Conservation (phyloP, 2,888 invertebrate species). For the Trachelus iudaicus region DNA sequence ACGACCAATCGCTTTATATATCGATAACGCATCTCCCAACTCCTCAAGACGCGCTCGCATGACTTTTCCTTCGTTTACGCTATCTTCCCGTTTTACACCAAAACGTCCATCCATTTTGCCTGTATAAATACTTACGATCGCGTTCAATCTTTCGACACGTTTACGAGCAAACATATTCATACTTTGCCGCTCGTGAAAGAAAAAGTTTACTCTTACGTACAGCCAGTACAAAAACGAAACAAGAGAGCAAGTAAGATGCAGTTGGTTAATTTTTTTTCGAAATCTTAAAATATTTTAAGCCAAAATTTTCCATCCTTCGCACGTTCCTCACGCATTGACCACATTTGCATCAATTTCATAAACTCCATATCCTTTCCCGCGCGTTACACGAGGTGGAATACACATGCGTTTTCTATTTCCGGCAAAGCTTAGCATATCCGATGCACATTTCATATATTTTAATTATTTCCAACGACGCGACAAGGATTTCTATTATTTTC, state of each 20-base stretch:
- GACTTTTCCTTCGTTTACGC: conserved; percentile 1
- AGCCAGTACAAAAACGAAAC: no score
- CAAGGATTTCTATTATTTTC: not conserved
- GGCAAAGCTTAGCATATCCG: not conserved
- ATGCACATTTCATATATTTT: not conserved
- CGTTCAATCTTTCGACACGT: not conserved
- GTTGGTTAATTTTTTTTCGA: not conserved
- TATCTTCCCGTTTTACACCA: not conserved
- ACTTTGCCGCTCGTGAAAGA: not conserved
- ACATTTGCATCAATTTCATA: no score
- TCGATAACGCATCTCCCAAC: not conserved
- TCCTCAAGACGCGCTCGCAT: not conserved
- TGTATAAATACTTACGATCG: not conserved
- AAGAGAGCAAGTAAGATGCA: not conserved
- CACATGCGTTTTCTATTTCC: not conserved
- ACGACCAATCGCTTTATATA: not conserved
- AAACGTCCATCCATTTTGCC: not conserved
- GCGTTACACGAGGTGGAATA: no score
- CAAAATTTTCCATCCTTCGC: no score
- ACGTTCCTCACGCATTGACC: no score
- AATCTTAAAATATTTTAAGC: no score
- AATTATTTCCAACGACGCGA: not conserved
- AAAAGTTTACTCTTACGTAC: not conserved
- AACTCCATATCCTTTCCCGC: not conserved
- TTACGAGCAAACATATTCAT: not conserved